A percentile compares a stretch with the other conserved stretches of the same genome.
Evolutionary conservation across 2,113 vertebrate species (phyloP).

Genomic region (Phaethornis superciliosus): DNA sequence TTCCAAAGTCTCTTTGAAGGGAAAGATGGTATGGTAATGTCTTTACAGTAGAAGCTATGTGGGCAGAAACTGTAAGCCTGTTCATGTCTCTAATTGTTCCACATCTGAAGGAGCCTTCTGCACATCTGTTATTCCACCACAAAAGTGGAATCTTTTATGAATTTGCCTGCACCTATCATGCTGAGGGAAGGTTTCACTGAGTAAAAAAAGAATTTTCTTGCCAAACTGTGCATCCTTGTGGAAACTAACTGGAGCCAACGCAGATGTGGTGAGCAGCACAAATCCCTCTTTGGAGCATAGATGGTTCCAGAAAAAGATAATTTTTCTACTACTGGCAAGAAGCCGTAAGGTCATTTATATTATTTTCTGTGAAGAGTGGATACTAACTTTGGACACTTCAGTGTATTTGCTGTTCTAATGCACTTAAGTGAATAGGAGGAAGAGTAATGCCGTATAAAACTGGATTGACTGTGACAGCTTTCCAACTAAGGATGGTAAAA

Average conservation of each 20-base stretch:
- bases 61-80: constrained; percentile 3
- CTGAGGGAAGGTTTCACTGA: constrained; percentile 27
- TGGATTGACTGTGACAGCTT: not conserved
- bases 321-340: constrained; percentile 35
- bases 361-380: constrained; percentile 24
- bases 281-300: constrained; percentile 40
- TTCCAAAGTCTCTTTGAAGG: not conserved
- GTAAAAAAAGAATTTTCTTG: constrained; percentile 10
- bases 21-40: not conserved
- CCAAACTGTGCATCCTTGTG: constrained; percentile 56
- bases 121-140: constrained; percentile 50
- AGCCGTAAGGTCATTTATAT: not conserved
- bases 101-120: constrained; percentile 32
- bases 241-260: constrained; percentile 55
- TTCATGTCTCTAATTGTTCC: constrained; percentile 38
- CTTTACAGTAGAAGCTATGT: not conserved
- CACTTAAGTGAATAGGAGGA: not conserved
- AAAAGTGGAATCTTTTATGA: constrained; percentile 52
- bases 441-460: not conserved
- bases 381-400: not conserved
- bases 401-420: not conserved
- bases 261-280: constrained; percentile 52
- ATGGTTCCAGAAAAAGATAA: constrained; percentile 36
- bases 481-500: not conserved
- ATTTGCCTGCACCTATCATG: constrained; percentile 41